These are phyloP conservation scores for Emesis furor DNA, from an alignment of 2,888 invertebrate species.

Conservation along the genomic window DNA sequence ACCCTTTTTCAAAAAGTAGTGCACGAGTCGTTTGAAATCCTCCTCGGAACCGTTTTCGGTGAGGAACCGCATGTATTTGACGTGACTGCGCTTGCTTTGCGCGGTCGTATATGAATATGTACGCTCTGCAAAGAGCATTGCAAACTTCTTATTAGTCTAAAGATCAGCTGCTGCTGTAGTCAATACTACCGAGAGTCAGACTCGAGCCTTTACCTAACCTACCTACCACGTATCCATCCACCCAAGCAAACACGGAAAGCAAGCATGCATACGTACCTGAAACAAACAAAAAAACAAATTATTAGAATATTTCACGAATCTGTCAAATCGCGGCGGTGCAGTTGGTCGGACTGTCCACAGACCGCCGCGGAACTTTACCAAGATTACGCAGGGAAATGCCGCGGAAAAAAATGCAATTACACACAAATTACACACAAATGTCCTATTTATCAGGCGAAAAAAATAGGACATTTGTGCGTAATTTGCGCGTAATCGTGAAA, in stretches of 20 bases:
- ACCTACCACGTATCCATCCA: conserved; percentile 4
- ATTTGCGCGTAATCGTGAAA: background rate
- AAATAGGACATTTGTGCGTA: background rate
- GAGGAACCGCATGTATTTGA: conserved; percentile 15
- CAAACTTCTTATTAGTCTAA: background rate
- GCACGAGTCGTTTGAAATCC: conserved; percentile 30
- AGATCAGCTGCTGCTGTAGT: background rate
- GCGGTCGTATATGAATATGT: conserved; percentile 16
- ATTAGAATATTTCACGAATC: background rate
- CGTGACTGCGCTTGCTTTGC: conserved; percentile 1
- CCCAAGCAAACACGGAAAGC: background rate
- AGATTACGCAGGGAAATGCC: background rate
- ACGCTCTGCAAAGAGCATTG: conserved; percentile 11
- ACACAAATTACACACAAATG: background rate
- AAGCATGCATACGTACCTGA: conserved; percentile 8
- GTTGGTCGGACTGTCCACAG: background rate
- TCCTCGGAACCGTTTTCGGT: conserved; percentile 31
- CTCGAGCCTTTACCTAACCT: background rate
- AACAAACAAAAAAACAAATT: conserved; percentile 6
- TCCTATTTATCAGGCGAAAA: conserved; percentile 3
- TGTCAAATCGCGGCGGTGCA: conserved; percentile 1
- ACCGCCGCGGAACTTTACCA: background rate
- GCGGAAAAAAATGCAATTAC: background rate
- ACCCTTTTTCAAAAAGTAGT: conserved; percentile 4
- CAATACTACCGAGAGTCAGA: background rate